Evolutionary conservation across 2,797 vertebrate genomes (phyloP), one percentile per base, ranked within the genome.

Genomic region (Sternotherus odoratus): DNA sequence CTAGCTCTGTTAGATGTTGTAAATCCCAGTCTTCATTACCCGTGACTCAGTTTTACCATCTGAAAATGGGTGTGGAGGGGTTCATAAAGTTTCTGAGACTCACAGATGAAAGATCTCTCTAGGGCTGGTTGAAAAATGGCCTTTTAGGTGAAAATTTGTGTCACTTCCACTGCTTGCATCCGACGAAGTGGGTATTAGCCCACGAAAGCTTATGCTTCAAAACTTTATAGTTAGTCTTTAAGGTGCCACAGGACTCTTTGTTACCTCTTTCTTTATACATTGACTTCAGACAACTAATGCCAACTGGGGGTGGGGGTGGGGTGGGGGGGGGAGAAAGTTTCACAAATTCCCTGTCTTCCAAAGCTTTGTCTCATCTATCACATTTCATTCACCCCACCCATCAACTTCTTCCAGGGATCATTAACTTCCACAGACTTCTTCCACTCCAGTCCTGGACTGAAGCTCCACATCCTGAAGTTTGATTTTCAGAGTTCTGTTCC

Each of bases 51-150:
- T 1, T 2, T 21, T 63, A 80, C 36, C 53, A 23, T 2, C 30
- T n/a, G 63, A 8, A n/a, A 16, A 1, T 0, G 3, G 23, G n/a
- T 54, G n/a, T 36, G 33, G n/a, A 19, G 15, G 17, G 5, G 19
- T 2, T 69, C 21, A 69, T 23, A 54, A 54, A 15, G 24, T n/a
- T 75, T 48, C 43, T 48, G 26, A 33, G 15, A 69, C 16, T 16
- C 21, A 23, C 51, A 50, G 50, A 50, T n/a, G 75, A 77, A 19
- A 23, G 17, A 12, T 77, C 33, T 12, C 23, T 15, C 12, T 15
- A 79, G 15, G n/a, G 51, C 50, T 39, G 21, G n/a, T 54, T 79
- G n/a, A 77, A 51, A 79, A 36, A 36, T 39, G 50, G 23, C 36
- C 56, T 57, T 57, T 57, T 30, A 30, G 28, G 28, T 57, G 28